These are phyloP conservation scores for Psettodes erumei DNA, from an alignment of 2,113 vertebrate species.

Conservation along the genomic window DNA sequence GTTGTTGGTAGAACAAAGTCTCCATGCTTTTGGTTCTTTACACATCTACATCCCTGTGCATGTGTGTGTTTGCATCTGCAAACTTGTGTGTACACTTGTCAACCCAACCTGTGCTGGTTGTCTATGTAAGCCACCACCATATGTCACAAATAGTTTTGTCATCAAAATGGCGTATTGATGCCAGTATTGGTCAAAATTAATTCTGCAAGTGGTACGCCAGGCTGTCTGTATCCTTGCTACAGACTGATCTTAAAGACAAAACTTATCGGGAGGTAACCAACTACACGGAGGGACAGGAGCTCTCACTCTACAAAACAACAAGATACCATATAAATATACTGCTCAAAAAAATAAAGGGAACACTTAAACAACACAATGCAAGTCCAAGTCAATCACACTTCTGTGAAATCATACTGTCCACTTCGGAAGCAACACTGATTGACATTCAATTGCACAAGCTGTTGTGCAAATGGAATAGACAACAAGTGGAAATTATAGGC, in stretches of 20 bases:
- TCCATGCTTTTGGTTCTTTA: neutral
- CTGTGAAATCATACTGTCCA: no score
- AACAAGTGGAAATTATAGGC: no score
- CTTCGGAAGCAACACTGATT: no score
- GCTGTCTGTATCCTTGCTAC: conserved; percentile 68
- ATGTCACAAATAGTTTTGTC: conserved; percentile 46
- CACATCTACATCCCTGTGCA: neutral
- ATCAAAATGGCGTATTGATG: conserved; percentile 11
- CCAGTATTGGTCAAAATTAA: conserved; percentile 61
- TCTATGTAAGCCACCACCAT: neutral
- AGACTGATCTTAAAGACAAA: conserved; percentile 71
- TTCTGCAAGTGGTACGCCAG: conserved; percentile 54
- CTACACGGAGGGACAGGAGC: neutral
- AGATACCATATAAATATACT: no score
- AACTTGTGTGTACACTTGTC: conserved; percentile 1
- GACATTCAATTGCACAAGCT: no score
- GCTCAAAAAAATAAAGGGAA: no score
- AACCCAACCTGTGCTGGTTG: conserved; percentile 6
- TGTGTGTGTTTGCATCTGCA: neutral
- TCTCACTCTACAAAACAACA: neutral
- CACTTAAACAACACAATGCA: no score
- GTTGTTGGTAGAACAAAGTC: conserved; percentile 38
- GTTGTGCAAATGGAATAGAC: no score
- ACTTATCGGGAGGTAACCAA: conserved; percentile 71
- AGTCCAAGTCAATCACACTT: no score